Base-by-base conservation (phyloP, 2,797 vertebrate genomes). In the Scyliorhinus canicula region DNA sequence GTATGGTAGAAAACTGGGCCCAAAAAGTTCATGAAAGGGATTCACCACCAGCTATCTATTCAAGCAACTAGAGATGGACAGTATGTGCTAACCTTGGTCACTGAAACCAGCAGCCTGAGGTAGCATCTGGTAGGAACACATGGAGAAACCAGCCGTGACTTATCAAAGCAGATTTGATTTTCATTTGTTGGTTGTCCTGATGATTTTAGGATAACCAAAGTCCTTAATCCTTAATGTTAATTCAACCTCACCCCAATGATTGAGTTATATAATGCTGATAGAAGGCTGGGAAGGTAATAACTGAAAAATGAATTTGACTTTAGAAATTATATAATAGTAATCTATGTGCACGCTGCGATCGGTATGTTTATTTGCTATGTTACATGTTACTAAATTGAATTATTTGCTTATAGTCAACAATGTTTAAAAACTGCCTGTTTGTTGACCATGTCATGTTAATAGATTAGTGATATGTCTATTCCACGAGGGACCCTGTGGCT, bases 401-500 rank as follows among this genome's bases (percentile, higher is more conserved):
- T 44, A 93, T 71, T 71, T 93, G 26, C 47, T 71, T 52, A 31
- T 63, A 93, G 63, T 93, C 14, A 93, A 71, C 47, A 52, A 31
- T 35, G 67, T 69, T 93, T n/a, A 65, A 71, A 91, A 71, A 50
- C 93, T 71, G 67, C 85, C 4, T 88, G 85, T 60, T 57, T 57
- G 85, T 11, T 71, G 44, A 71, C 44, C 47, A 71, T 93, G 65
- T 71, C 65, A 93, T 71, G 47, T 93, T 93, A 71, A 93, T 71
- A 67, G 93, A 94, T 74, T 52, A 94, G 67, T 71, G 93, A 94
- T 55, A 94, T 50, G 93, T 94, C 93, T 55, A 40, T 52, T 71
- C 93, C 93, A 74, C n/a, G 50, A 94, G 67, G 47, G 93, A 94
- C 67, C 12, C 67, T 71, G 67, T 50, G 47, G 67, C 52, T 67